A percentile compares a stretch with the other conserved stretches of the same genome.
Evolutionary conservation across 2,113 vertebrate genomes (phyloP).

Genomic region (Hydrochoerus hydrochaeris): DNA sequence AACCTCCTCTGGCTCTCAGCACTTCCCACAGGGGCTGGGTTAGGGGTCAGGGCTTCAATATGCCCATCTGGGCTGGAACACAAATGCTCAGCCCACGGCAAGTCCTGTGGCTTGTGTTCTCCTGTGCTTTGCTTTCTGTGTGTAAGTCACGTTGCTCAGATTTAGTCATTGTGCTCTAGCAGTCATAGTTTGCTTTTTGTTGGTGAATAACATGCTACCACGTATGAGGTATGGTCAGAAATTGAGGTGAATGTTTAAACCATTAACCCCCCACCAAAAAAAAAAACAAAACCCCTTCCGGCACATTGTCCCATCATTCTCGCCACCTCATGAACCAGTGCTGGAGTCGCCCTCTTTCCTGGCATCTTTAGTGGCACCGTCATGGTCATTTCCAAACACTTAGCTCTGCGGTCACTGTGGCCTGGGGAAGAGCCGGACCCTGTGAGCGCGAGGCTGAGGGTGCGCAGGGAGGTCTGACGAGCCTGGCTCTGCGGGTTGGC

Average conservation of each 20-base stretch:
- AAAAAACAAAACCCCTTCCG: not conserved
- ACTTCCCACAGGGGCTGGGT: not conserved
- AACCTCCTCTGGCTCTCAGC: not conserved
- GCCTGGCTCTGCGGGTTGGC: not conserved
- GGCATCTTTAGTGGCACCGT: not conserved
- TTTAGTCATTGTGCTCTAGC: not conserved
- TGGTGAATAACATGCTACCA: not conserved
- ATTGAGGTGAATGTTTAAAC: not conserved
- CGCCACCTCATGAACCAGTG: not conserved
- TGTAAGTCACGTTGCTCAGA: fast-evolving
- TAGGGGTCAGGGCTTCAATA: not conserved
- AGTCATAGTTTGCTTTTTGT: not conserved
- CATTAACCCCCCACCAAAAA: too few relatives aligned
- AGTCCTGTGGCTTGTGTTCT: not conserved
- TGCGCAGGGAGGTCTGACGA: not conserved
- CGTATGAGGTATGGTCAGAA: not conserved
- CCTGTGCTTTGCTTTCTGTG: not conserved
- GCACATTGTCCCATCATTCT: not conserved
- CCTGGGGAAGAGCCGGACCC: not conserved
- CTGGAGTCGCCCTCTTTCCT: not conserved
- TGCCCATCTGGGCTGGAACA: not conserved
- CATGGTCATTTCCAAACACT: not conserved
- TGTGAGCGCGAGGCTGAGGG: not conserved
- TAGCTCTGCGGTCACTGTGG: not conserved
- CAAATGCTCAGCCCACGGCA: not conserved